Base-by-base conservation (phyloP, 92 coral and sea anemone species). In the Porites cylindrica region DNA sequence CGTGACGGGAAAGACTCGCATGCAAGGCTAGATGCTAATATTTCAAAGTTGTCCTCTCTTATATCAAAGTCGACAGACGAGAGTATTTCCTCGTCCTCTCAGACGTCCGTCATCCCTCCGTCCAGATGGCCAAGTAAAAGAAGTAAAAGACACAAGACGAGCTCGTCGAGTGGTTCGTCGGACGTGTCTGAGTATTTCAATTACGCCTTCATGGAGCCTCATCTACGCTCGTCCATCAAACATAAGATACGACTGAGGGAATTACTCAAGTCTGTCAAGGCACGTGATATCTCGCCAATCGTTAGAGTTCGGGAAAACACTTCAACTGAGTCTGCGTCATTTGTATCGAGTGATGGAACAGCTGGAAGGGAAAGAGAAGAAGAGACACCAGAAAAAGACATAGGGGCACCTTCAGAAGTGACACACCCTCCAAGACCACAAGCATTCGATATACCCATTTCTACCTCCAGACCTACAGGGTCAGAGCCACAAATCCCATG, bases 1-100 rank as follows among this genome's bases (percentile, higher is more conserved):
- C 87, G 96, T 16, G 90, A 88, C 59, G 79, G 70, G 38, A 79
- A 77, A 29, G 90, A 86, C 69, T 81, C 90, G 50, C 88, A 93
- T 19, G 82, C 68, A 0, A 51, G 89, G 43, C 19, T 85, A 6
- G 89, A 76, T 18, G 67, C 56, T 4, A 85, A 85, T 83, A 85
- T 95, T 51, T 84, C 94, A 23, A 91, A 91, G 85, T 80, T 95
- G 80, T 88, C 98, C 18, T 79, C 93, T 2, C 77, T 95, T 81
- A 81, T 95, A 17, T 83, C 94, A 13, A 92, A 89, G 62, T 95
- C 98, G 18, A 75, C 91, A 10, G 91, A 88, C 13, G 88, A 67
- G 54, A 79, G 85, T 51, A 58, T 81, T 70, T 81, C 92, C 26
- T 71, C 87, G 51, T 85, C 88, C 13, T 86, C 93, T 69, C 91